Base-by-base conservation (phyloP, 2,888 invertebrate genomes). In the Frankliniella fusca region DNA sequence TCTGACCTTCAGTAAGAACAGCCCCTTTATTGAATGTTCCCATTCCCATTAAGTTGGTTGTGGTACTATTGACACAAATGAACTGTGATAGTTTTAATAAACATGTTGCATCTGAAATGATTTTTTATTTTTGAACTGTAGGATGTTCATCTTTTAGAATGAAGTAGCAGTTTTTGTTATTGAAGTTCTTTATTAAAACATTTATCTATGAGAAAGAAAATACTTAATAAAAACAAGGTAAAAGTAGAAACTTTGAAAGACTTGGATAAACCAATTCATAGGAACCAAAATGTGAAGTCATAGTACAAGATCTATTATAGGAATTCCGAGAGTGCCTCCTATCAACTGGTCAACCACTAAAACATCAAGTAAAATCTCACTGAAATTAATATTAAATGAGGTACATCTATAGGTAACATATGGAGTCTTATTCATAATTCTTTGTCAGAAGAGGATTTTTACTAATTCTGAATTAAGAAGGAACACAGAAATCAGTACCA, bases 21-120 rank as follows among this genome's bases (percentile, higher is more conserved):
- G 38, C 5, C 38, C 38, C 38, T 38, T 38, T 38, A 38, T 70
- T 23, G 11, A 10, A 23, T n/a, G n/a, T 70, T 70, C 70, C 70
- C 70, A 70, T 70, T 70, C 70, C 70, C 70, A 70, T 70, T 70
- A 70, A 70, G 70, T 70, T 70, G 70, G 70, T 70, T 70, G 70
- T 70, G 70, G 70, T 70, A 70, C 70, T 70, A 70, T 70, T 70
- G 70, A 70, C 70, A 70, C 70, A 70, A 70, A 70, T 70, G 70
- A 70, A 70, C 70, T 70, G 70, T 70, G 70, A 70, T 70, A 70
- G 70, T 70, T 70, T 38, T 70, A 70, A 70, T 70, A 70, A 70
- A 70, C 70, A 70, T 70, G 70, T 70, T 70, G 23, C 70, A 70
- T 23, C 70, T 70, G 27, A 23, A 70, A n/a, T 54, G 12, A 1